Evolutionary conservation across 2,888 invertebrate species (phyloP), one percentile per base, ranked within the genome.

Genomic region (Drosophila pseudotalamancana): DNA sequence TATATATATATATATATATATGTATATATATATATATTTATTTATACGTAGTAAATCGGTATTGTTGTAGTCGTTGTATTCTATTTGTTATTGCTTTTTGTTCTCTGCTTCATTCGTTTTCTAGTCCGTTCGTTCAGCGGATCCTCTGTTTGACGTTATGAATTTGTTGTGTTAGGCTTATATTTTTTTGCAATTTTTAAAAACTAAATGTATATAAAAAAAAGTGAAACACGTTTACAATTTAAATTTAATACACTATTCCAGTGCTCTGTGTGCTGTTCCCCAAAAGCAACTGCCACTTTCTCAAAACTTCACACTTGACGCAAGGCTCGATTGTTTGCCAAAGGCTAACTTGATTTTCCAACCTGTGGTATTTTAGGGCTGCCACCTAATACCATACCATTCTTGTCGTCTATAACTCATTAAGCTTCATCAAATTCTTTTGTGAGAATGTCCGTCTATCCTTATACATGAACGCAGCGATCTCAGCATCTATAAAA

Each of bases 281-380:
- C 27, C 43, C 65, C 31, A 69, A 66, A 66, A 18, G 40, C 46
- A 53, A 60, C 51, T 60, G 27, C n/a, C n/a, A 18, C 9, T 12
- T 8, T 4, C 3, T n/a, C 5, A 9, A 1, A 6, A n/a, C 21
- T n/a, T 1, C 6, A 1, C 3, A 27, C 5, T 11, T 42, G 37
- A 16, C 34, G 6, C 14, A 37, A 2, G 5, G 4, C 14, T 34
- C 19, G n/a, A 12, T 27, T 6, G 6, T 6, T 14, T 8, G 0
- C 4, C n/a, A 1, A 60, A 39, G 25, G 54, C 2, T 9, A 6
- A 39, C 59, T 54, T 31, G 55, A 54, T 60, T 16, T 16, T n/a
- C n/a, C 19, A n/a, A 19, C 8, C 3, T 11, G 3, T n/a, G n/a
- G n/a, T n/a, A n/a, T n/a, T n/a, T n/a, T n/a, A n/a, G n/a, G n/a